Evolutionary conservation across 2,113 vertebrate genomes (phyloP), one percentile per base, ranked within the genome.

Genomic region (Cephalophus harveyi): DNA sequence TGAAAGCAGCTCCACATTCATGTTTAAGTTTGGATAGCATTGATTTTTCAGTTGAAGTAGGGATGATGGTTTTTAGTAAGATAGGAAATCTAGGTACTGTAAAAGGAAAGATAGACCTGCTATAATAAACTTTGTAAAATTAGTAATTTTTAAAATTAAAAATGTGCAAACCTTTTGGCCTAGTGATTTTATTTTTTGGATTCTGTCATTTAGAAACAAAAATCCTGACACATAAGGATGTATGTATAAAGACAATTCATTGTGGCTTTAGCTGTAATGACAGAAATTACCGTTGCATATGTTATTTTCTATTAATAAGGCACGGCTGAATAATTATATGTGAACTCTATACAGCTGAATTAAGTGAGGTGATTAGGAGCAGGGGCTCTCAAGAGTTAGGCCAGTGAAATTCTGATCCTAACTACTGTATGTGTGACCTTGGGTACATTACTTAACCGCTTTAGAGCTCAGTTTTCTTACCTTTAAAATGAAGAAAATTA

Each of bases 41-140:
- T 60, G 59, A 30, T 30, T 60, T 60, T 60, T 60, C 59, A 30
- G 27, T 48, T 40, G 25, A 67, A 99, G 99, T 99, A 99, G 99
- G 99, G 46, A 40, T 93, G 43, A 40, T 36, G 21, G 52, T 78
- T 93, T 87, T 93, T 78, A 33, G 64, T 60, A 86, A 60, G 64
- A 78, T 13, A 86, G 43, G 33, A 78, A 76, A 50, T 87, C 16
- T 17, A 64, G 25, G 4, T 82, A 40, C 12, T 52, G 1, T 93
- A 40, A 87, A 78, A 60, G 54, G 83, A 76, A 86, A 87, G 30
- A 46, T 27, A 76, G 25, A 87, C 13, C n/a, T 93, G 52, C 30
- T 93, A 23, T 92, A 92, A 54, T 67, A 33, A 52, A 52, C 74
- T 50, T 91, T 27, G 40, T 82, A 33, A 78, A 78, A 33, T 52